Conservation (phyloP, 2,797 vertebrate genomes). For the Hafferia zeledoni region DNA sequence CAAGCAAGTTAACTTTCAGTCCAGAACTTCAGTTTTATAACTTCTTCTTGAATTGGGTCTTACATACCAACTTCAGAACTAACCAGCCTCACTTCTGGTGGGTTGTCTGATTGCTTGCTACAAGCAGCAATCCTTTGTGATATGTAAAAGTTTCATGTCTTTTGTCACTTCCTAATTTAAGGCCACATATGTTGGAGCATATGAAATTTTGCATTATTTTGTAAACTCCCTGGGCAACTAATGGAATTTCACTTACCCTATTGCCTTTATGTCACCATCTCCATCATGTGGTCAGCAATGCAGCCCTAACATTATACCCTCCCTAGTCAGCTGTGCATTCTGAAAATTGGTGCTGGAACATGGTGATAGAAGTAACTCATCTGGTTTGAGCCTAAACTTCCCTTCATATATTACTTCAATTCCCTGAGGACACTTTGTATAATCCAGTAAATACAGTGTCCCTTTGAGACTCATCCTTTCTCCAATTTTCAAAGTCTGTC, state of each 20-base stretch:
- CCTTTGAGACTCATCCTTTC: neutral
- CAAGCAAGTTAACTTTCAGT: neutral
- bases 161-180: neutral
- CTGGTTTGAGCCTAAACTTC: neutral
- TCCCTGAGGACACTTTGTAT: neutral
- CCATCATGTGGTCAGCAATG: neutral
- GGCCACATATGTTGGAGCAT: neutral
- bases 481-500: neutral
- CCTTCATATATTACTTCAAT: neutral
- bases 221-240: neutral
- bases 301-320: neutral
- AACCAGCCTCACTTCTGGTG: neutral
- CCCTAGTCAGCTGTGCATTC: neutral
- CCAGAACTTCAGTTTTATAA: neutral
- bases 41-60: neutral
- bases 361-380: neutral
- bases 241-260: neutral
- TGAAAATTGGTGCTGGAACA: neutral
- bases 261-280: neutral
- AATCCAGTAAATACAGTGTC: neutral
- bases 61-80: neutral
- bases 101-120: neutral
- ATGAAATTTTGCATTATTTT: neutral
- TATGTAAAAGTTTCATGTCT: neutral
- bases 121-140: neutral